phyloP scores from a whole-genome alignment of 2,888 invertebrate species.

The Trilocha varians region DNA sequence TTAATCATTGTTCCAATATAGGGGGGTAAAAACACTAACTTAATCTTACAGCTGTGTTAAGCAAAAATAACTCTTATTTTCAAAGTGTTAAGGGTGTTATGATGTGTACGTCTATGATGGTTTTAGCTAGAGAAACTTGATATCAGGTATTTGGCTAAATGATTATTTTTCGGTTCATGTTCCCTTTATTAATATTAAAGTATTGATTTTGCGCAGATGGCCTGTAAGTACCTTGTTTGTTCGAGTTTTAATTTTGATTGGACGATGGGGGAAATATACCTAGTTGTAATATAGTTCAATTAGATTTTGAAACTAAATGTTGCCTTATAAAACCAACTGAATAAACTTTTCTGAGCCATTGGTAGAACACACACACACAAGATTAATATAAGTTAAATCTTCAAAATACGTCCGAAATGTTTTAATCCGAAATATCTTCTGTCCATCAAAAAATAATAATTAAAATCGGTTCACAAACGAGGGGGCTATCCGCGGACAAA shows the following conservation, averaged over 20 bases:
- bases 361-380: too few species aligned
- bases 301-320: too few species aligned
- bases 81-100: neutral
- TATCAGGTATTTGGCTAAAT: slow-evolving; percentile 4
- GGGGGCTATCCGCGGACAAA: too few species aligned
- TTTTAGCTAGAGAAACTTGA: slow-evolving; percentile 1
- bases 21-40: slow-evolving; percentile 6
- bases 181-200: slow-evolving; percentile 5
- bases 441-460: too few species aligned
- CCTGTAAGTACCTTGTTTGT: neutral
- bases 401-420: too few species aligned
- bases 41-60: neutral
- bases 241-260: neutral
- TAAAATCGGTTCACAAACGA: too few species aligned
- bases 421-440: too few species aligned
- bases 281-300: neutral
- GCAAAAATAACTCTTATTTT: slow-evolving; percentile 4
- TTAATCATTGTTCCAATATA: slow-evolving; percentile 21
- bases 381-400: too few species aligned
- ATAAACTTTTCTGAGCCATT: too few species aligned
- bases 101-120: neutral
- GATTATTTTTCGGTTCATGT: slow-evolving; percentile 7
- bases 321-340: too few species aligned
- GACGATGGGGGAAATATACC: neutral
- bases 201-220: slow-evolving; percentile 7